phyloP scores from a whole-genome alignment of 2,113 vertebrate genomes.

The Chionis minor region DNA sequence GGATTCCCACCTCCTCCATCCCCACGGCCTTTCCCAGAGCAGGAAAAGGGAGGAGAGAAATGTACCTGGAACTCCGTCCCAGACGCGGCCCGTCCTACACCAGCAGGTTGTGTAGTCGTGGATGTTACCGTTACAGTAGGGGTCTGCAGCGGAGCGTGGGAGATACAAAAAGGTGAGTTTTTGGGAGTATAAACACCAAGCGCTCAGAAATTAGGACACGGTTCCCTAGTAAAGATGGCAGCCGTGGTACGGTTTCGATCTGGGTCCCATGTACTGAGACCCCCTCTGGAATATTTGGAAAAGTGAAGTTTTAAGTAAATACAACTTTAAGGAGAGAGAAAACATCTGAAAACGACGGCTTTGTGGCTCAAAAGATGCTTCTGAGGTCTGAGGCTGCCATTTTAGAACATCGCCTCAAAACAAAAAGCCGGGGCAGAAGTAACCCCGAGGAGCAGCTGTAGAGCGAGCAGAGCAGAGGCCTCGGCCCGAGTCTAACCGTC shows the following conservation, averaged over 20 bases:
- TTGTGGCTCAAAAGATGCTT: not conserved
- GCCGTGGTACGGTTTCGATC: rapidly evolving
- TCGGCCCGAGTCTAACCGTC: rapidly evolving
- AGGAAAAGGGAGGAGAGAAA: not conserved
- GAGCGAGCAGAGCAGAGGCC: not conserved
- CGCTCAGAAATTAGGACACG: not conserved
- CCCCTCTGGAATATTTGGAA: not conserved
- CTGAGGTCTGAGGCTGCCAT: not conserved
- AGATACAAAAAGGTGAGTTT: not conserved
- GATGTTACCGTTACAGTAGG: rapidly evolving
- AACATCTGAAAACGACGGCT: not conserved
- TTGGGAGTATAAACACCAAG: not conserved
- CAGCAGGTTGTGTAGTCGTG: not conserved
- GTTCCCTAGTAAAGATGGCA: not conserved
- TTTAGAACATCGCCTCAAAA: not conserved
- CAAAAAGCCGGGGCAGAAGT: not conserved
- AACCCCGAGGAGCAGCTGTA: not conserved
- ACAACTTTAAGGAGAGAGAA: not conserved
- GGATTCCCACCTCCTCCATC: not conserved
- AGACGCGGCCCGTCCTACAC: not conserved
- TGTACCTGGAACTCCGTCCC: rapidly evolving
- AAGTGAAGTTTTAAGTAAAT: not conserved
- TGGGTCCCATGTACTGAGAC: no score
- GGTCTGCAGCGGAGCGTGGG: not conserved
- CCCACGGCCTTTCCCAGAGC: not conserved